Evolutionary conservation across 2,113 vertebrate genomes (phyloP), one percentile per base, ranked within the genome.

Genomic region (Chamaea fasciata): DNA sequence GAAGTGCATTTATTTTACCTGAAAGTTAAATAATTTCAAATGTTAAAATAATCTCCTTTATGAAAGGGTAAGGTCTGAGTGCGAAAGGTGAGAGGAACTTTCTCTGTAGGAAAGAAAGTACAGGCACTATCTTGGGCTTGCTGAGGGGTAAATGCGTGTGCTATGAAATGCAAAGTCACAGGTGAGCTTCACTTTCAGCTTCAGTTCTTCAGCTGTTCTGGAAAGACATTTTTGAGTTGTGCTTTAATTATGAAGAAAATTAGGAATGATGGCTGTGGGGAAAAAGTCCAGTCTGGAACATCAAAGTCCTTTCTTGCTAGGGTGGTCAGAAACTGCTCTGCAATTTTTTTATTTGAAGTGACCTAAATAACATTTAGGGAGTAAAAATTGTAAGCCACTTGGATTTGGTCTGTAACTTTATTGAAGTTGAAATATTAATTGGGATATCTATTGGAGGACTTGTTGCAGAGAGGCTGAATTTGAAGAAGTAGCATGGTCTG

Each of bases 341-440:
- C 55, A 80, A 15, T 85, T 81, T 86, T 86, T 77, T 94, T 89
- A 44, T 92, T 93, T 69, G 69, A 97, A 95, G 76, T 90, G 42
- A 95, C 67, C 44, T 90, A 70, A 92, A 44, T 82, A 84, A 83
- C 10, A 81, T 79, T 59, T 56, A 5, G 73, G 87, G 47, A 56
- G 60, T 83, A 37, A 68, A 92, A 60, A 67, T 28, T 11, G 15
- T 50, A 56, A 24, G 24, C 27, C 31, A 56, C 28, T 65, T 41
- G 63, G 14, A 67, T 69, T 47, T 46, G 12, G 49, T 16, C 57
- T 53, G 52, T 63, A 94, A 69, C n/a, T 63, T 63, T 37, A 69
- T 84, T 92, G 55, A 76, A 90, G 12, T 8, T 87, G 74, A 87
- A 96, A 60, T 83, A 31, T 15, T 81, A 17, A 79, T 89, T 55